Evolutionary conservation across 2,888 invertebrate species (phyloP), one percentile per base, ranked within the genome.

Genomic region (Taphrorychus bicolor): DNA sequence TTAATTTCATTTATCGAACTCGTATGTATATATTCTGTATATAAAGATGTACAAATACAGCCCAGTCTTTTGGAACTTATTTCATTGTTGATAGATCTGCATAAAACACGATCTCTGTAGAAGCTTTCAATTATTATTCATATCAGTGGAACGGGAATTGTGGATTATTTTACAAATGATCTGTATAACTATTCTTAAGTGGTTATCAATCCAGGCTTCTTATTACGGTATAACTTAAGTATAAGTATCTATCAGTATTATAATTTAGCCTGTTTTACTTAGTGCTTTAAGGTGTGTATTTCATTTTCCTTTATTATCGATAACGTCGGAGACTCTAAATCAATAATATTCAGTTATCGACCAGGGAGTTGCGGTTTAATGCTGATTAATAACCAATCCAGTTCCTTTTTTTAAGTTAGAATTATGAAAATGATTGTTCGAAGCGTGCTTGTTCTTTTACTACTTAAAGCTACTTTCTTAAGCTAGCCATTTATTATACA

Each of bases 171-270:
- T 45, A 45, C 45, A 45, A 54, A 54, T 54, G 54, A 23, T 57
- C 57, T 57, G 57, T 45, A 45, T 45, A 45, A 14, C 17, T 45
- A 14, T 17, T 32, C 3, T 11, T 32, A 32, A 32, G 32, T 7
- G 32, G 7, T 23, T 32, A 32, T 45, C 14, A 45, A 32, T 45
- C 14, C 45, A 45, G 45, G 45, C 45, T 45, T 16, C 17, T 45
- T 45, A 45, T 23, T 63, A 24, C 49, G 51, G 24, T 57, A 32
- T 49, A 60, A 56, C 57, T 66, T 66, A 66, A 52, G 49, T 52
- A 42, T 63, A 66, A 66, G 58, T 58, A 23, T 59, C 45, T 16
- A 67, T 67, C 67, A 67, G 67, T 67, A 67, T 67, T 67, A 67
- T 66, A 57, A 61, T 67, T 62, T 62, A 62, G 54, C 59, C 48